Evolutionary conservation across 2,113 vertebrate species (phyloP).

Genomic region (Dicentrarchus labrax): DNA sequence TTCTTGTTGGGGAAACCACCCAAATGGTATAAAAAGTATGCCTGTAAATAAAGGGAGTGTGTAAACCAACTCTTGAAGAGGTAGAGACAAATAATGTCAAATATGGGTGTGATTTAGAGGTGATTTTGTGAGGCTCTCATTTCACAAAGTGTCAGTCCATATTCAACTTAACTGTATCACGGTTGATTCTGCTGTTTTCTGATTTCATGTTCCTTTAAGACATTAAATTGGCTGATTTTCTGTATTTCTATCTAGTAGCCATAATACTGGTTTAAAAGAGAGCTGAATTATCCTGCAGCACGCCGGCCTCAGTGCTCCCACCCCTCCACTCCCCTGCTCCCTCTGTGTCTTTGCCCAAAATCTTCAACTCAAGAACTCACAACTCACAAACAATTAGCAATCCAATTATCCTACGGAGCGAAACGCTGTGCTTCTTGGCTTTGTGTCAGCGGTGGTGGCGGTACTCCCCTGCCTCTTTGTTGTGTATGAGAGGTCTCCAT

Average conservation of each 20-base stretch:
- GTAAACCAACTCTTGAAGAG: neutral
- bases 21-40: no score
- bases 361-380: constrained; percentile 24
- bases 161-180: neutral
- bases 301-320: neutral
- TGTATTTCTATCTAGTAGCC: neutral
- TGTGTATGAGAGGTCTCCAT: constrained; percentile 51
- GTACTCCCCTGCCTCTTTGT: constrained; percentile 31
- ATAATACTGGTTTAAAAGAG: constrained; percentile 17
- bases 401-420: constrained; percentile 61
- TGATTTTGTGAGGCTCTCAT: neutral
- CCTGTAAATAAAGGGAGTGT: neutral
- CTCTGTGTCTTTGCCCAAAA: neutral
- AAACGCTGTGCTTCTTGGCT: constrained; percentile 52
- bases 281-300: constrained; percentile 32
- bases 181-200: neutral
- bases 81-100: neutral
- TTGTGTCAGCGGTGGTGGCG: constrained; percentile 27
- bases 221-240: neutral
- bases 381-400: constrained; percentile 68
- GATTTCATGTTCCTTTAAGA: neutral
- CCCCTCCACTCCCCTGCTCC: constrained; percentile 19
- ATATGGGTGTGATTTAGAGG: neutral
- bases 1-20: no score
- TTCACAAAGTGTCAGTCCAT: neutral